Percentiles rank a stretch among this genome's conserved stretches.
phyloP scores from a whole-genome alignment of 2,888 invertebrate genomes.

The Thelaira solivaga region DNA sequence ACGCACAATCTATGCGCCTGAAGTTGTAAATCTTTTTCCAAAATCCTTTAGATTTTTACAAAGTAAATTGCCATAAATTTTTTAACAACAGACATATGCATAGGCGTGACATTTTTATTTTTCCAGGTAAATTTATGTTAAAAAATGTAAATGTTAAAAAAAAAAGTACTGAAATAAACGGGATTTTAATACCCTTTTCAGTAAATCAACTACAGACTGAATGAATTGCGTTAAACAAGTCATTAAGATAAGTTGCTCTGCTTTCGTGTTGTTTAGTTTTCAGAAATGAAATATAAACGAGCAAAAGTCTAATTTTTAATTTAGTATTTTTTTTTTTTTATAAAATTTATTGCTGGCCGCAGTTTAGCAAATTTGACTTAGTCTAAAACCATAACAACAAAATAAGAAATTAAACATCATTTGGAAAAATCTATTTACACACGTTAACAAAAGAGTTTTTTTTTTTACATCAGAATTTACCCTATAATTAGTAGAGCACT shows the following conservation, averaged over 20 bases:
- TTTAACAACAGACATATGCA: constrained; percentile 70
- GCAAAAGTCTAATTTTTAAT: constrained; percentile 71
- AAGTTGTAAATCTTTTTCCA: constrained; percentile 50
- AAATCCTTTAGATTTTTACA: constrained; percentile 23
- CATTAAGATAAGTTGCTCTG: constrained; percentile 55
- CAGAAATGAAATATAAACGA: constrained; percentile 31
- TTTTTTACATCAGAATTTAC: constrained; percentile 10
- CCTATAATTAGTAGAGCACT: too few species aligned
- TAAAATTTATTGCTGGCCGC: constrained; percentile 70
- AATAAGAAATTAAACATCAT: constrained; percentile 27
- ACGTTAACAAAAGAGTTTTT: constrained; percentile 25
- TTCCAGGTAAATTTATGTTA: constrained; percentile 71
- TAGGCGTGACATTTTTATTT: constrained; percentile 69
- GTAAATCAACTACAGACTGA: background rate
- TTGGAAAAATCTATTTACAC: constrained; percentile 28
- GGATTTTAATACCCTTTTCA: constrained; percentile 49
- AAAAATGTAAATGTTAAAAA: constrained; percentile 25
- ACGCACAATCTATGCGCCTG: background rate
- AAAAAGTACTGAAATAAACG: constrained; percentile 48
- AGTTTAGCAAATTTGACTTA: constrained; percentile 70
- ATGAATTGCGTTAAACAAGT: constrained; percentile 40
- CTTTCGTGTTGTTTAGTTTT: constrained; percentile 15
- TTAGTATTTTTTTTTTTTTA: constrained; percentile 50
- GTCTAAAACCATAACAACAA: constrained; percentile 64
- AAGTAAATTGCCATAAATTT: constrained; percentile 68